Percentiles rank a stretch among this genome's conserved stretches.
phyloP scores from a whole-genome alignment of 1,140 invertebrate species.

The Varroa destructor region DNA sequence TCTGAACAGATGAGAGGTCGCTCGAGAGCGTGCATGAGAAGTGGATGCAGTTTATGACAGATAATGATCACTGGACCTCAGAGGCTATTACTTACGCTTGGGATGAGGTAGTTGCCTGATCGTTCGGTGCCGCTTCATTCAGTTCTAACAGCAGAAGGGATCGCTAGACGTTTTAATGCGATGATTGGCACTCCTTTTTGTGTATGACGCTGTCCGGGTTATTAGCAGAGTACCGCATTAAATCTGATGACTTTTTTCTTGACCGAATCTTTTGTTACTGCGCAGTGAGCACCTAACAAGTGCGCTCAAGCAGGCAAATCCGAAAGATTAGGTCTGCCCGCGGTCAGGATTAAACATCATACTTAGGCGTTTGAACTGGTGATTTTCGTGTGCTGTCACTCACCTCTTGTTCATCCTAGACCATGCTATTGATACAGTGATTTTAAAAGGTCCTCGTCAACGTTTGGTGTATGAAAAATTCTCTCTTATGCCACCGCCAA shows the following conservation, averaged over 20 bases:
- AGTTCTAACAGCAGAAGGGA: background rate
- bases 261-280: background rate
- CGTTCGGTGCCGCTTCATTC: background rate
- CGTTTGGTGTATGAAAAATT: too few species aligned
- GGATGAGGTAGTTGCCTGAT: constrained; percentile 5
- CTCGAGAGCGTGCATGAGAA: constrained; percentile 15
- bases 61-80: constrained; percentile 28
- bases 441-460: too few species aligned
- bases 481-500: too few species aligned
- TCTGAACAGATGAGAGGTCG: background rate
- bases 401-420: too few species aligned
- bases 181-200: constrained; percentile 13
- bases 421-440: too few species aligned
- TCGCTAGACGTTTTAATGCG: constrained; percentile 23
- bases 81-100: constrained; percentile 17
- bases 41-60: constrained; percentile 28
- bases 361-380: too few species aligned
- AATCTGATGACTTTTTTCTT: constrained; percentile 19
- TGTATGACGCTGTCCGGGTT: background rate
- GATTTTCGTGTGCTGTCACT: too few species aligned
- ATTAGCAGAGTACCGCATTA: constrained; percentile 4
- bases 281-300: too few species aligned
- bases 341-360: too few species aligned
- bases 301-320: too few species aligned
- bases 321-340: too few species aligned